phyloP scores from a whole-genome alignment of 2,888 invertebrate genomes.

The Dioctria rufipes region DNA sequence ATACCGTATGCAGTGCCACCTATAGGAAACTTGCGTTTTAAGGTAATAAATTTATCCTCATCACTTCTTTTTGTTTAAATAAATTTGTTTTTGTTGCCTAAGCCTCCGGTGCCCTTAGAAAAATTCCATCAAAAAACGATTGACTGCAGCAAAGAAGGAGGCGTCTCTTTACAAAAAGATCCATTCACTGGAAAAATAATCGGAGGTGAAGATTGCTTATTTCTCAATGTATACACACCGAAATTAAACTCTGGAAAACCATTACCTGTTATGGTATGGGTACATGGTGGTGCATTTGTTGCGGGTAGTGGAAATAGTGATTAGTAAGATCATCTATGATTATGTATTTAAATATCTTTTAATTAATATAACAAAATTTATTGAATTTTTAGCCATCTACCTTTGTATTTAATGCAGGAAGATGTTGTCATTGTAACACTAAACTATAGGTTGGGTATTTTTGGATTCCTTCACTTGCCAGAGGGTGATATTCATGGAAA shows the following conservation, averaged over 20 bases:
- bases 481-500: constrained; percentile 68
- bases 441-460: constrained; percentile 68
- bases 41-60: constrained; percentile 62
- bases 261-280: constrained; percentile 70
- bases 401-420: constrained; percentile 67
- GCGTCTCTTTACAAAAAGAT: constrained; percentile 66
- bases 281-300: constrained; percentile 69
- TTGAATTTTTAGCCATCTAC: constrained; percentile 64
- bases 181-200: constrained; percentile 61
- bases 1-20: constrained; percentile 76
- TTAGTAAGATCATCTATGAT: constrained; percentile 62
- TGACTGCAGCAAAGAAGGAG: constrained; percentile 66
- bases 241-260: constrained; percentile 59
- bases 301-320: constrained; percentile 67
- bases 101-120: constrained; percentile 66
- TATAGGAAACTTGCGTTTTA: constrained; percentile 69
- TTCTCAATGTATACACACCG: constrained; percentile 68
- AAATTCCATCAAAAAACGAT: constrained; percentile 65
- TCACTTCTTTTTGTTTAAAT: not conserved
- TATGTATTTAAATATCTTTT: not conserved
- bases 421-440: constrained; percentile 68
- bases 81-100: constrained; percentile 55
- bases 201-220: constrained; percentile 69
- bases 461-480: constrained; percentile 68
- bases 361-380: not conserved